Base-by-base conservation (phyloP, 2,797 vertebrate species). In the Oryzias sinensis region DNA sequence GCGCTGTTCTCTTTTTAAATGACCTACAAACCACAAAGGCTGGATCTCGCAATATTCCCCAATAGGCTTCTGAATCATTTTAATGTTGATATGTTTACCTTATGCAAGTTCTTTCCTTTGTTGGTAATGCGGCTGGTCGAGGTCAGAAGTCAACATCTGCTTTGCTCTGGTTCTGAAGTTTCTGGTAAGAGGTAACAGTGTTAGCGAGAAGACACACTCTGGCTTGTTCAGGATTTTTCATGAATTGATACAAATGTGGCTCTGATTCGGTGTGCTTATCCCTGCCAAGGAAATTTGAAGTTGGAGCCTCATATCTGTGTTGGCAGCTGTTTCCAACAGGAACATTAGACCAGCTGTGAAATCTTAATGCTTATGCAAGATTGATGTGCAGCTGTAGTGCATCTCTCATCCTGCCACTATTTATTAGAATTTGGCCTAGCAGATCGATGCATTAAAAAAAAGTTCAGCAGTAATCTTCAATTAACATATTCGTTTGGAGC, bases 101-200 rank as follows among this genome's bases (percentile, higher is more conserved):
- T 37, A 11, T 37, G 49, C n/a, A 49, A 5, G 14, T 49, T 22
- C 3, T 25, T 46, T 7, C 40, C 43, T 24, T 65, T 69, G 49
- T 40, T 49, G 62, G 57, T 37, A 41, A 33, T 56, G 46, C 25
- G 41, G 70, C 65, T 59, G 40, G 6, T 44, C 5, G 47, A 65
- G 84, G 63, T 82, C 70, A 81, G 73, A 85, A 76, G 76, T 86
- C 72, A 74, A 44, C 67, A 65, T 73, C 6, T n/a, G 71, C 70
- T 71, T 86, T 81, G 49, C 44, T 82, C 90, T 78, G 61, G 59
- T 51, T 55, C 74, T 25, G 42, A 79, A 81, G 84, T 86, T 68
- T 76, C 51, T 59, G 51, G 61, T 53, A 16, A 17, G 37, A 44
- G 73, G 43, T n/a, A n/a, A n/a, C 74, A 79, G 74, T 74, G 70